Evolutionary conservation across 1,140 invertebrate genomes (phyloP).

Genomic region (Papilio aristodemus): DNA sequence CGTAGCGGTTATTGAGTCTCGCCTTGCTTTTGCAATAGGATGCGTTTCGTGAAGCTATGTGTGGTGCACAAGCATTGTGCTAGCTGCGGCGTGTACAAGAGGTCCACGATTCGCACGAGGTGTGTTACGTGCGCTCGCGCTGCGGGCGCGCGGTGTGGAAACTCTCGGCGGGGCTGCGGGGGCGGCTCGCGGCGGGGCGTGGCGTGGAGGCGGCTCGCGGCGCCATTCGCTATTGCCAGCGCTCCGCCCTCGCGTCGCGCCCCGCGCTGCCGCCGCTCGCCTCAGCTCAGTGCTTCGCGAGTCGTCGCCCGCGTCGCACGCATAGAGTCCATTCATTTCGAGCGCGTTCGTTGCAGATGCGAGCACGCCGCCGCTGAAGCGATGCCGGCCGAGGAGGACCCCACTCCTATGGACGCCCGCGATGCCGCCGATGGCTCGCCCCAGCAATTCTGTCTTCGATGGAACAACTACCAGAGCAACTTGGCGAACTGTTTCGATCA

Average conservation of each 20-base stretch:
- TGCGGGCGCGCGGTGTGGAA: conserved; percentile 1
- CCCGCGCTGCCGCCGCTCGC: conserved; percentile 48
- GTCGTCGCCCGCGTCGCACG: conserved; percentile 56
- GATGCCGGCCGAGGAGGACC: conserved; percentile 75
- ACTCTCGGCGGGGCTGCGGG: conserved; percentile 27
- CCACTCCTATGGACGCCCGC: conserved; percentile 69
- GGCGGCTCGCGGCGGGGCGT: conserved; percentile 42
- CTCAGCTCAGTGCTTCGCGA: conserved; percentile 67
- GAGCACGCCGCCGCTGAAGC: conserved; percentile 55
- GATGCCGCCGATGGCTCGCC: conserved; percentile 65
- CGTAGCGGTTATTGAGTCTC: too few species aligned
- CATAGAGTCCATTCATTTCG: conserved; percentile 44
- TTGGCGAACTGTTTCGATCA: conserved; percentile 95
- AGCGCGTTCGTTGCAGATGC: conserved; percentile 68
- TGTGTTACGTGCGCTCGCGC: conserved; percentile 51
- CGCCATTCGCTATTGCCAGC: conserved; percentile 22
- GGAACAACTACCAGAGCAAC: conserved; percentile 97
- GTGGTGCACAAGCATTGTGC: background rate
- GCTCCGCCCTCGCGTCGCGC: conserved; percentile 47
- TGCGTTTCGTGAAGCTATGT: too few species aligned
- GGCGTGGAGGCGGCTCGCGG: conserved; percentile 53
- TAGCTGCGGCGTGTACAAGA: background rate
- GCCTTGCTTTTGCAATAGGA: too few species aligned
- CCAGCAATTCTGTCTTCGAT: conserved; percentile 90
- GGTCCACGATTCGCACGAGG: conserved; percentile 34